These are phyloP conservation scores for Glomeris maerens DNA, from an alignment of 1,140 invertebrate species.

Conservation along the genomic window DNA sequence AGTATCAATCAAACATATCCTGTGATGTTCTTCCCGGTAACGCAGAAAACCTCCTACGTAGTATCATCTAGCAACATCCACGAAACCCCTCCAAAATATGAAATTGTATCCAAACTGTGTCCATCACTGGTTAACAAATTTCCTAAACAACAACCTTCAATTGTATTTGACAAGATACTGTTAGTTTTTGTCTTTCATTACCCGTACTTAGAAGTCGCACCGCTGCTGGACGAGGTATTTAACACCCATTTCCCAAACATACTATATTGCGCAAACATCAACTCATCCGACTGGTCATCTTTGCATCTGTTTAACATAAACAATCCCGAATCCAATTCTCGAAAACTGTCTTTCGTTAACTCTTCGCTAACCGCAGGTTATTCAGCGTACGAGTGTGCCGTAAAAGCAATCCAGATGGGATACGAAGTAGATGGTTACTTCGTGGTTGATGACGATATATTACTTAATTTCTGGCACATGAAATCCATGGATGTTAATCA, in stretches of 20 bases:
- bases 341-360: too few species aligned
- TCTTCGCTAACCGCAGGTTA: too few species aligned
- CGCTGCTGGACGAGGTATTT: conserved; percentile 26
- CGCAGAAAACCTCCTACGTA: too few species aligned
- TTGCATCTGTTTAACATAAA: too few species aligned
- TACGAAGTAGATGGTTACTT: conserved; percentile 28
- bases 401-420: conserved; percentile 28
- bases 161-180: conserved; percentile 21
- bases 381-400: conserved; percentile 27
- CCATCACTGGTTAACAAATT: too few species aligned
- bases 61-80: too few species aligned
- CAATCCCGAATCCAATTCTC: conserved; percentile 19
- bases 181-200: conserved; percentile 27
- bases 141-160: too few species aligned
- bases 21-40: too few species aligned
- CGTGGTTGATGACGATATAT: conserved; percentile 24
- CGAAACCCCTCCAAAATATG: too few species aligned
- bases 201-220: conserved; percentile 26
- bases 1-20: too few species aligned
- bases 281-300: too few species aligned
- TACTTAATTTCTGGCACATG: conserved; percentile 23
- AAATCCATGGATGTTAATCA: conserved; percentile 18
- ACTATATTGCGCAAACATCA: conserved; percentile 26
- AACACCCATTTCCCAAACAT: conserved; percentile 26
- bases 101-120: too few species aligned